Evolutionary conservation across 2,888 invertebrate genomes (phyloP).

Genomic region (Geophilus truncorum): DNA sequence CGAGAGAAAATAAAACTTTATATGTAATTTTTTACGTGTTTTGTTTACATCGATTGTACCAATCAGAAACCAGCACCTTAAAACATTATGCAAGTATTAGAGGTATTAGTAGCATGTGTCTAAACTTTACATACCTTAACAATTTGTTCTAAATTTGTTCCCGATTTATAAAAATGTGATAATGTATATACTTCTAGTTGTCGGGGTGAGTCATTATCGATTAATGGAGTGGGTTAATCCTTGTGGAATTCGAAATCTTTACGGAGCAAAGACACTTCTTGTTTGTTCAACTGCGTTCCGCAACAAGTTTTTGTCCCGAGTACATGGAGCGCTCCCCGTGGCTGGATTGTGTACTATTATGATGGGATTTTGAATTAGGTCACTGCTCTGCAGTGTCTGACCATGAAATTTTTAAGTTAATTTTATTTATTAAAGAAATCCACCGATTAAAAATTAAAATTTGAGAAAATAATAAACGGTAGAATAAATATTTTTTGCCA

Average conservation of each 20-base stretch:
- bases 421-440: background rate
- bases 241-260: too few relatives aligned
- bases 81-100: background rate
- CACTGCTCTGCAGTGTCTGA: too few relatives aligned
- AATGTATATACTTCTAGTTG: background rate
- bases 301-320: constrained; percentile 16
- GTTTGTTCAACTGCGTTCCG: background rate
- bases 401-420: too few relatives aligned
- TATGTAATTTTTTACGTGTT: background rate
- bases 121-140: background rate
- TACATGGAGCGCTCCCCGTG: background rate
- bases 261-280: background rate
- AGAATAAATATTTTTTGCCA: too few relatives aligned
- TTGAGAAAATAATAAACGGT: background rate
- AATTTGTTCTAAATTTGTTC: background rate
- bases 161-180: background rate
- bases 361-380: background rate
- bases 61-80: background rate
- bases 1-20: background rate
- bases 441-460: background rate
- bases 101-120: background rate
- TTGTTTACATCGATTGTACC: background rate
- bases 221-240: background rate
- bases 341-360: background rate
- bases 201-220: background rate